Conservation (phyloP, 92 coral and sea anemone genomes). For the Phenganax subtilis region DNA sequence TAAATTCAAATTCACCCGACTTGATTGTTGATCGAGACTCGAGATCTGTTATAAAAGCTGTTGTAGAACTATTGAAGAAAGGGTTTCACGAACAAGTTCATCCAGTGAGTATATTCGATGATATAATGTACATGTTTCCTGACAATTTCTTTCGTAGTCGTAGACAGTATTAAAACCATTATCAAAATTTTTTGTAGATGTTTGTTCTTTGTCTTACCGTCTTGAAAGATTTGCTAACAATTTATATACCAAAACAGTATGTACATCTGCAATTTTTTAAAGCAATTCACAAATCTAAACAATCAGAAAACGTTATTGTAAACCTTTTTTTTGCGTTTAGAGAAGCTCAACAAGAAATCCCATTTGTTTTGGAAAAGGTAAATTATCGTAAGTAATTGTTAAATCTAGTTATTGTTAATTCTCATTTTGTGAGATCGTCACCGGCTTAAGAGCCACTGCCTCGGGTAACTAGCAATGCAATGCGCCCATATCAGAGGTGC, state of each 20-base stretch:
- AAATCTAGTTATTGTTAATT: not conserved
- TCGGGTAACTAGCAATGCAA: too few species aligned
- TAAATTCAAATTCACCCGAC: slow-evolving; percentile 69
- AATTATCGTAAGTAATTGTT: not conserved
- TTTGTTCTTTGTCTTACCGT: slow-evolving; percentile 63
- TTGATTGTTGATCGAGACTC: slow-evolving; percentile 71
- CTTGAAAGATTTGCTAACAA: slow-evolving; percentile 57
- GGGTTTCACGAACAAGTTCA: slow-evolving; percentile 88
- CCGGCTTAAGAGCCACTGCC: too few species aligned
- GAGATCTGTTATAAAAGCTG: slow-evolving; percentile 73
- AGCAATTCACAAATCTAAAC: not conserved
- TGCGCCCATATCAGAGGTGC: too few species aligned
- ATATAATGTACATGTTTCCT: not conserved
- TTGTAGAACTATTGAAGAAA: slow-evolving; percentile 69
- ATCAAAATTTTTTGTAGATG: slow-evolving; percentile 48
- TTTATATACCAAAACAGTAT: slow-evolving; percentile 72
- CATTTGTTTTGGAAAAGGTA: slow-evolving; percentile 87
- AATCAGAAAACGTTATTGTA: not conserved
- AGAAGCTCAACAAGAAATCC: slow-evolving; percentile 66
- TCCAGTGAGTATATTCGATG: slow-evolving; percentile 59
- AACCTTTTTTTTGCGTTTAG: slow-evolving; percentile 36
- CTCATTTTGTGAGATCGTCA: too few species aligned
- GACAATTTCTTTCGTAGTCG: too few species aligned
- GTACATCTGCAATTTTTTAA: slow-evolving; percentile 21
- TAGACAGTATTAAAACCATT: not conserved